These are phyloP conservation scores for Gasterosteus nipponicus DNA, from an alignment of 2,113 vertebrate species.

Conservation along the genomic window DNA sequence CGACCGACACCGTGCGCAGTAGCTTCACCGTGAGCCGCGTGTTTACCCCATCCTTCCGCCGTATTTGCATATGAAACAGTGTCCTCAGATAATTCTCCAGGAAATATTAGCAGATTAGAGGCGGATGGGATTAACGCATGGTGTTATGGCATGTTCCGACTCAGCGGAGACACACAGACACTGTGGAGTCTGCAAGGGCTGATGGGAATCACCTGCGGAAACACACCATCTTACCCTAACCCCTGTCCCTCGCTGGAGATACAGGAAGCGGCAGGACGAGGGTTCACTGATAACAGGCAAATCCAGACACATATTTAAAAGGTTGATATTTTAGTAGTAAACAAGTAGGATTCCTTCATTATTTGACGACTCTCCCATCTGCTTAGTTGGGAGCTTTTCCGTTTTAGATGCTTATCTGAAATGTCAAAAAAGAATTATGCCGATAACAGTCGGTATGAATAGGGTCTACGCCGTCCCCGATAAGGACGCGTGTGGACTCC, in stretches of 20 bases:
- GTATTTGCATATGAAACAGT: constrained; percentile 76
- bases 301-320: constrained; percentile 76
- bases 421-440: constrained; percentile 83
- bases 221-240: constrained; percentile 34
- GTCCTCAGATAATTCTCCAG: constrained; percentile 70
- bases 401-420: constrained; percentile 80
- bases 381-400: constrained; percentile 68
- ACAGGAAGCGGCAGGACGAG: constrained; percentile 47
- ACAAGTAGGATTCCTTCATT: constrained; percentile 72
- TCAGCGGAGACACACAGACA: constrained; percentile 20
- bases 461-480: constrained; percentile 69
- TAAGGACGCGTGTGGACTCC: constrained; percentile 73
- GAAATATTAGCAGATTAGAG: constrained; percentile 72
- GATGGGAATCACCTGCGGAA: constrained; percentile 38
- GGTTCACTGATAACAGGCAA: constrained; percentile 66
- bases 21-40: constrained; percentile 40
- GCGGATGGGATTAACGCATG: constrained; percentile 57
- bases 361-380: constrained; percentile 73
- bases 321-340: constrained; percentile 77
- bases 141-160: constrained; percentile 44
- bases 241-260: constrained; percentile 45
- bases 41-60: constrained; percentile 67
- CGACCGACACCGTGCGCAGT: constrained; percentile 32
- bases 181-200: constrained; percentile 1
- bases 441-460: constrained; percentile 78